Conservation (phyloP, 1,140 invertebrate genomes). For the Ctenoplectra terminalis region DNA sequence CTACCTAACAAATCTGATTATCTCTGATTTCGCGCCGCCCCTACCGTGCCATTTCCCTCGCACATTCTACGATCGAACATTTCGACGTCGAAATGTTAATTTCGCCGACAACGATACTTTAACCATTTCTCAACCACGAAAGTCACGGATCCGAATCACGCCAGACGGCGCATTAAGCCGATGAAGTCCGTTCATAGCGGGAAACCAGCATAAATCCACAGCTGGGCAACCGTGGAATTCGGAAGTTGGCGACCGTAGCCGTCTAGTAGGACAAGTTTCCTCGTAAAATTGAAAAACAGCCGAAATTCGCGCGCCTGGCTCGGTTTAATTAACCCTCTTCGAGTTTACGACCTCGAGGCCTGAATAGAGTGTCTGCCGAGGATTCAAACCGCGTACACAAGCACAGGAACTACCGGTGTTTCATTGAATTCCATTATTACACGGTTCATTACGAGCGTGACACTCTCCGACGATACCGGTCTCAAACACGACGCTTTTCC, state of each 20-base stretch:
- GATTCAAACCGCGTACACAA: not conserved
- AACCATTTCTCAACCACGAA: not conserved
- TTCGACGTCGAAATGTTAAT: not conserved
- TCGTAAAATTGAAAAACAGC: slow-evolving; percentile 23
- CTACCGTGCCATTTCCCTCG: too few relatives aligned
- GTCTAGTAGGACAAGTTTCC: not conserved
- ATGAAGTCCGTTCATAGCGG: too few relatives aligned
- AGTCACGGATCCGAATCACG: not conserved
- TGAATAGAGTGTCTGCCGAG: not conserved
- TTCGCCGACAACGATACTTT: not conserved
- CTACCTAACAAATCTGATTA: not conserved
- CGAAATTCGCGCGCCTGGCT: not conserved
- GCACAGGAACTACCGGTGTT: not conserved
- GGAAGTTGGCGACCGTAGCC: not conserved
- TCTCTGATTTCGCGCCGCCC: not conserved
- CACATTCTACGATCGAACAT: too few relatives aligned
- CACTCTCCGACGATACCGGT: not conserved
- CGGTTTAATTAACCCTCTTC: slow-evolving; percentile 1
- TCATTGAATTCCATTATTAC: slow-evolving; percentile 1
- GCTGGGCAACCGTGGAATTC: not conserved
- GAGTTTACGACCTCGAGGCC: not conserved
- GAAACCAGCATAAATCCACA: not conserved
- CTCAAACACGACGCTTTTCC: not conserved
- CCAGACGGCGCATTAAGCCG: not conserved
- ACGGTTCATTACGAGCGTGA: slow-evolving; percentile 2